These are phyloP conservation scores for Lepus townsendii DNA, from an alignment of 2,797 vertebrate species.

Conservation along the genomic window DNA sequence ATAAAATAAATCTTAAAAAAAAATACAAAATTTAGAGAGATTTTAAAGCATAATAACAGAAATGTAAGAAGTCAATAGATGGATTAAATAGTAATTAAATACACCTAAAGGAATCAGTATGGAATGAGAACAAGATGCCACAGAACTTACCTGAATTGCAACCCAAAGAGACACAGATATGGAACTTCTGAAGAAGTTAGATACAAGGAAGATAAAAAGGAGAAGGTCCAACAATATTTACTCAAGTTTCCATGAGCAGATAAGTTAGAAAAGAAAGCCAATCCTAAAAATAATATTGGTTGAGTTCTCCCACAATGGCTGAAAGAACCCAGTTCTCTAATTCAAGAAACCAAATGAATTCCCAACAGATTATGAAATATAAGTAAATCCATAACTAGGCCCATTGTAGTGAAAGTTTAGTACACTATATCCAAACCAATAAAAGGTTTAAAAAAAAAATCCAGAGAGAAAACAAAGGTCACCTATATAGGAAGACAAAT, in stretches of 20 bases:
- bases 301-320: background rate
- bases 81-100: background rate
- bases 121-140: background rate
- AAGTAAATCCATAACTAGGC: background rate
- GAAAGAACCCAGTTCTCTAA: background rate
- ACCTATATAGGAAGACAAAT: background rate
- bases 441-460: background rate
- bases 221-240: background rate
- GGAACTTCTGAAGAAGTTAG: background rate
- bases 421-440: background rate
- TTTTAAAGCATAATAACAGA: background rate
- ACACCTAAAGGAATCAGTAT: background rate
- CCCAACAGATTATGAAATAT: background rate
- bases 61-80: background rate
- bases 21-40: background rate
- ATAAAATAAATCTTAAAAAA: no score
- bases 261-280: background rate
- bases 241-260: background rate
- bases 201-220: background rate
- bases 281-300: background rate
- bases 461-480: background rate
- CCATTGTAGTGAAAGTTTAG: background rate
- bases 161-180: background rate
- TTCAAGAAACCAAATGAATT: background rate
- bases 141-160: background rate